These are phyloP conservation scores for Timema podura DNA, from an alignment of 2,888 invertebrate species.

Conservation along the genomic window DNA sequence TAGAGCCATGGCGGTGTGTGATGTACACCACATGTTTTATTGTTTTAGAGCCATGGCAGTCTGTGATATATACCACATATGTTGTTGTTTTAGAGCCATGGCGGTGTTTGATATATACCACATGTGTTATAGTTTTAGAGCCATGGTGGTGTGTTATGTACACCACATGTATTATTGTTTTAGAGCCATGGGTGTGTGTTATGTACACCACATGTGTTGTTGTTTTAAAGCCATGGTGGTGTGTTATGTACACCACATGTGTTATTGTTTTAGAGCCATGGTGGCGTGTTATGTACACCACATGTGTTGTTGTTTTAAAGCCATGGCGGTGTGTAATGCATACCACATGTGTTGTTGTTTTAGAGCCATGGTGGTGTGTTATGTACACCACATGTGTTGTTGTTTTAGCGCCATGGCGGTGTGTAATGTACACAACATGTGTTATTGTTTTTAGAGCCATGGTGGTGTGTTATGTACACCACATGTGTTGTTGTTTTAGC, in stretches of 20 bases:
- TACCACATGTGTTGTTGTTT: background rate
- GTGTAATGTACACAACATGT: no score
- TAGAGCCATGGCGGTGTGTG: conserved; percentile 45
- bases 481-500: conserved; percentile 32
- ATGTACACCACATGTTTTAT: no score
- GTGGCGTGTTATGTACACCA: no score
- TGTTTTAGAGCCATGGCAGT: conserved; percentile 44
- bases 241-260: no score
- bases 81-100: conserved; percentile 40
- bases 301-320: conserved; percentile 35
- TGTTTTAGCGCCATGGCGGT: conserved; percentile 44
- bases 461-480: conserved; percentile 42
- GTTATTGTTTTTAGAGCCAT: conserved; percentile 40
- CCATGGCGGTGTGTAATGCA: conserved; percentile 44
- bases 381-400: no score
- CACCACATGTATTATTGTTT: background rate
- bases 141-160: conserved; percentile 44
- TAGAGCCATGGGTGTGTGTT: conserved; percentile 45
- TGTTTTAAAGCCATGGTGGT: conserved; percentile 44
- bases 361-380: conserved; percentile 45
- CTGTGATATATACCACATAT: no score
- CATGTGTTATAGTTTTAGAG: no score
- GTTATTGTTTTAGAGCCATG: conserved; percentile 40
- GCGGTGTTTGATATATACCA: conserved; percentile 40
- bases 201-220: no score